phyloP scores from a whole-genome alignment of 1,140 invertebrate genomes.

The Drosophila littoralis region DNA sequence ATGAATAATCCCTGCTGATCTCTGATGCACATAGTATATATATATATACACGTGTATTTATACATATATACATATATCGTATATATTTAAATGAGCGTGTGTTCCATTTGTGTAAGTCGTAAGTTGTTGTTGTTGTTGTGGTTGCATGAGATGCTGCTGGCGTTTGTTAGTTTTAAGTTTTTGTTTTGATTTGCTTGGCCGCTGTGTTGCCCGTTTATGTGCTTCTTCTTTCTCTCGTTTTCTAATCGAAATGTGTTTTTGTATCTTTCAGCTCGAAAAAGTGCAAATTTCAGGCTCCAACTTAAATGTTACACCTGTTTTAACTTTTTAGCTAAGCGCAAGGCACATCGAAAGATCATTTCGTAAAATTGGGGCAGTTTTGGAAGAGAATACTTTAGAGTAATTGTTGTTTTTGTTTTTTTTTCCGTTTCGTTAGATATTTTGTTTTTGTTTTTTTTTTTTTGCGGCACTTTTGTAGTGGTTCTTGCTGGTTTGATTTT shows the following conservation, averaged over 20 bases:
- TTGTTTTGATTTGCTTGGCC: conserved; percentile 76
- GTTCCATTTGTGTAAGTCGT: conserved; percentile 53
- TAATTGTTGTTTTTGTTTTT: conserved; percentile 31
- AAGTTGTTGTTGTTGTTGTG: conserved; percentile 16
- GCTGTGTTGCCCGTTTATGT: conserved; percentile 25
- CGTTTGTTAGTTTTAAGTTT: conserved; percentile 76
- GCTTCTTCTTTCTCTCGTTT: conserved; percentile 9
- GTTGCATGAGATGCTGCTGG: conserved; percentile 15
- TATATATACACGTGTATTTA: conserved; percentile 27
- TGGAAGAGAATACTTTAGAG: conserved; percentile 24
- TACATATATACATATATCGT: conserved; percentile 32
- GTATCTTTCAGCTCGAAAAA: conserved; percentile 43
- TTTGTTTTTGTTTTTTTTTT: conserved; percentile 47
- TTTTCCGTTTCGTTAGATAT: conserved; percentile 17
- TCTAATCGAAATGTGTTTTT: conserved; percentile 18
- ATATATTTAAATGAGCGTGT: conserved; percentile 38
- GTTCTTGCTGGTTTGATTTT: conserved; percentile 60
- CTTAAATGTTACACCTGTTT: conserved; percentile 36
- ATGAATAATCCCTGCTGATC: conserved; percentile 72
- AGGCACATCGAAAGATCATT: conserved; percentile 20
- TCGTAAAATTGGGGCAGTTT: conserved; percentile 28
- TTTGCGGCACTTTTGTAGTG: conserved; percentile 67
- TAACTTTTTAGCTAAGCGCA: conserved; percentile 12
- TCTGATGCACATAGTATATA: conserved; percentile 25
- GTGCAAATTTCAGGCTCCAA: conserved; percentile 60